Evolutionary conservation across 2,113 vertebrate species (phyloP), one percentile per base, ranked within the genome.

Genomic region (Garra rufa): DNA sequence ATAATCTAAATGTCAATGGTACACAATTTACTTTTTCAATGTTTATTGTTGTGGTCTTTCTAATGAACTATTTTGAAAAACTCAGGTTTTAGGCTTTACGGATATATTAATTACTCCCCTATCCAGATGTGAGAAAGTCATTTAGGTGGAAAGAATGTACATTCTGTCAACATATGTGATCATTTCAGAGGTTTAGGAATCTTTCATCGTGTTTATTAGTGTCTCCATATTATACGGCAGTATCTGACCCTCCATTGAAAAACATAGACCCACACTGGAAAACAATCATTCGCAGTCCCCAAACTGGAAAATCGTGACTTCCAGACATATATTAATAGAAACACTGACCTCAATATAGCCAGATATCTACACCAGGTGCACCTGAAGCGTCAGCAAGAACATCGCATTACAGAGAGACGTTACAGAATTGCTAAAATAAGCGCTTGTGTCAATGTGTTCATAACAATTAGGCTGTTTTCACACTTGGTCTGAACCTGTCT

Each of bases 71-170:
- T 91, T 92, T 93, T 90, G 87, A 93, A 94, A 91, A 95, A 93
- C 94, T 95, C 94, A 95, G 94, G 94, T 94, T 95, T 95, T 90
- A 93, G 92, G 91, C 93, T 94, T 94, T 88, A 91, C 10, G 13
- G 65, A 78, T 83, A 85, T 85, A 69, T 85, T 74, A 84, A 79
- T 85, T 83, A 83, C 52, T 70, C 76, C 75, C 78, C 87, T 81
- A 82, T 84, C 82, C 65, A 81, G 83, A 83, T 85, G 69, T 80
- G 11, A 80, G 88, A 88, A 89, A 91, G 88, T 85, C 89, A 78
- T 87, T 91, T 55, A 88, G 89, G 90, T 92, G 88, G 90, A 88
- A 91, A 81, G 89, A 93, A 91, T 90, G 92, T 91, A 89, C 87
- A 86, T 78, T 88, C 71, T 88, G 79, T 76, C 52, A 65, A 81